Percentiles rank a stretch among this genome's conserved stretches.
Conservation (phyloP, 2,113 vertebrate genomes). For the Prunella fulvescens region DNA sequence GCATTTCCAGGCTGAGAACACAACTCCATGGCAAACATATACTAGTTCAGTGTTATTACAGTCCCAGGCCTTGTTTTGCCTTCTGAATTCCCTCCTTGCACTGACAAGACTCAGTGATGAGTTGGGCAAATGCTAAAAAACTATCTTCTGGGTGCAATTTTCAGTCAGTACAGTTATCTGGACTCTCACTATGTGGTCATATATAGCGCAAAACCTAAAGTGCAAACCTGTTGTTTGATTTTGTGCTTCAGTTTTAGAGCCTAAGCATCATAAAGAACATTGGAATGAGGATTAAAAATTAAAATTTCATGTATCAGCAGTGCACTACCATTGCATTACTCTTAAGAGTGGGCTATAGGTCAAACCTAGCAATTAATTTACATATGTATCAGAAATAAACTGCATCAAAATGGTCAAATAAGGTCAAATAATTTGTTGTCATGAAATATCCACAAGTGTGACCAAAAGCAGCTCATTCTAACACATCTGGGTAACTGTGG, state of each 20-base stretch:
- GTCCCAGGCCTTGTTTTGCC: neutral
- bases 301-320: neutral
- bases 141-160: neutral
- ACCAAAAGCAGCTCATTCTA: neutral
- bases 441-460: neutral
- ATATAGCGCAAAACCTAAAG: neutral
- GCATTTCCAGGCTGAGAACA: neutral
- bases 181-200: neutral
- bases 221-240: neutral
- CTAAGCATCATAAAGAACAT: neutral
- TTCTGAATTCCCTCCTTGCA: neutral
- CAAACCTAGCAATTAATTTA: neutral
- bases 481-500: neutral
- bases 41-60: neutral
- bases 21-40: neutral
- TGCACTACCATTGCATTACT: neutral
- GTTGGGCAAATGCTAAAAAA: neutral
- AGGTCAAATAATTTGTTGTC: neutral
- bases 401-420: neutral
- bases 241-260: neutral
- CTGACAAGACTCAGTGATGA: neutral
- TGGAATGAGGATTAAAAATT: neutral
- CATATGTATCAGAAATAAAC: neutral
- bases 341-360: neutral
- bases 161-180: neutral